Conservation (phyloP, 2,888 invertebrate genomes). For the Meandrusa payeni region DNA sequence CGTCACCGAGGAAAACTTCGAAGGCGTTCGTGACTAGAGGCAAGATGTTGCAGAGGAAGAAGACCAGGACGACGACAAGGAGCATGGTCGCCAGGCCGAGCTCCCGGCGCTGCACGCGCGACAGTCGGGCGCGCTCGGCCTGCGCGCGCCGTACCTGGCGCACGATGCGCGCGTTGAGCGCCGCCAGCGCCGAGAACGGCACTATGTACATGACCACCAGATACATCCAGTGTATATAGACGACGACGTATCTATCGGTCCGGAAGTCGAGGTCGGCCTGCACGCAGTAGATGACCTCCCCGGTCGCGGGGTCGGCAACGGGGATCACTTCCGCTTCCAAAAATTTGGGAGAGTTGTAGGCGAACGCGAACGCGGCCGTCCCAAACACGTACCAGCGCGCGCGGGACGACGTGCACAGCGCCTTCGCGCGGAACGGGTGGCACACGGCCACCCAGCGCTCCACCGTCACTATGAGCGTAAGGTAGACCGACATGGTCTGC, state of each 20-base stretch:
- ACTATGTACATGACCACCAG: conserved; percentile 96
- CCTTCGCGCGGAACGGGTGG: conserved; percentile 92
- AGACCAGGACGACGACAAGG: conserved; percentile 95
- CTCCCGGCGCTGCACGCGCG: conserved; percentile 94
- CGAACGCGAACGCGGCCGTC: conserved; percentile 88
- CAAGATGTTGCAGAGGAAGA: conserved; percentile 94
- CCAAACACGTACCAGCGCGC: conserved; percentile 90
- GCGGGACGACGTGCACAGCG: conserved; percentile 94
- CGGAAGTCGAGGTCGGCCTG: conserved; percentile 84
- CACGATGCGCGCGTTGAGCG: conserved; percentile 95
- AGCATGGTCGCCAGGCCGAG: conserved; percentile 97
- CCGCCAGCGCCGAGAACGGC: conserved; percentile 93
- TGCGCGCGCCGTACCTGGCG: conserved; percentile 94
- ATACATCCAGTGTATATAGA: conserved; percentile 97
- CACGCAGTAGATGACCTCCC: conserved; percentile 85
- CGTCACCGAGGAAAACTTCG: conserved; percentile 85
- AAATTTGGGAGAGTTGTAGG: conserved; percentile 92
- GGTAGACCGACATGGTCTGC: conserved; percentile 96
- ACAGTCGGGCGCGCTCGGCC: conserved; percentile 92
- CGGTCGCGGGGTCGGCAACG: conserved; percentile 66
- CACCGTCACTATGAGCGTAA: conserved; percentile 93
- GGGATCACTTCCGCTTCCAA: conserved; percentile 83
- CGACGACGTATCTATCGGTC: conserved; percentile 87
- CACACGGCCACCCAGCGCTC: conserved; percentile 97
- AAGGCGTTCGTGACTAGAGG: conserved; percentile 92